A percentile compares a stretch with the other conserved stretches of the same genome.
phyloP scores from a whole-genome alignment of 64 coral and sea anemone species.

The Astreopora myriophthalma region DNA sequence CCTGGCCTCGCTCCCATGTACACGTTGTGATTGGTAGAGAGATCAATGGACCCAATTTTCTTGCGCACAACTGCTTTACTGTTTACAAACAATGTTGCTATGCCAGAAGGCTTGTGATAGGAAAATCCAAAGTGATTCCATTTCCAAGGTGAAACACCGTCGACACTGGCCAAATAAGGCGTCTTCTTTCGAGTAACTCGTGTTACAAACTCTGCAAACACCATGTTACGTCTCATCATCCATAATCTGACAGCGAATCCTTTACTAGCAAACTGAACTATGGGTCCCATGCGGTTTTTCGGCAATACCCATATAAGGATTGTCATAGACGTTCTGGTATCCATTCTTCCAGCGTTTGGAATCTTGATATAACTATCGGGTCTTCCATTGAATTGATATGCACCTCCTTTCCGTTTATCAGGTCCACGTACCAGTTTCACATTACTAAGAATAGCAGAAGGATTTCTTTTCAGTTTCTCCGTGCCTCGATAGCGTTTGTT shows the following conservation, averaged over 20 bases:
- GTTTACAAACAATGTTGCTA: conserved; percentile 71
- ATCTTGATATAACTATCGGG: conserved; percentile 72
- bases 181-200: not conserved
- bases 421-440: conserved; percentile 31
- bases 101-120: conserved; percentile 64
- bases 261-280: conserved; percentile 43
- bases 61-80: conserved; percentile 36
- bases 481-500: conserved; percentile 16
- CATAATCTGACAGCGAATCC: conserved; percentile 46
- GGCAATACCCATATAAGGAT: conserved; percentile 63
- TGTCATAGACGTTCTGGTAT: conserved; percentile 51
- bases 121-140: conserved; percentile 77
- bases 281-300: conserved; percentile 50
- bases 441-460: conserved; percentile 15
- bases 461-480: conserved; percentile 44
- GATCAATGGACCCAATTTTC: conserved; percentile 36
- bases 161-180: conserved; percentile 51
- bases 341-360: conserved; percentile 45
- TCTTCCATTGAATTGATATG: conserved; percentile 45
- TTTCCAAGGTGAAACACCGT: conserved; percentile 56
- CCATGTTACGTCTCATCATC: conserved; percentile 49
- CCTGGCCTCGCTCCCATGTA: conserved; percentile 64
- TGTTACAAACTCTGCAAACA: conserved; percentile 56
- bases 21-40: conserved; percentile 80
- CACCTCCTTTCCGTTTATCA: conserved; percentile 15